These are phyloP conservation scores for Shinisaurus crocodilurus DNA, from an alignment of 2,113 vertebrate genomes.

Conservation along the genomic window DNA sequence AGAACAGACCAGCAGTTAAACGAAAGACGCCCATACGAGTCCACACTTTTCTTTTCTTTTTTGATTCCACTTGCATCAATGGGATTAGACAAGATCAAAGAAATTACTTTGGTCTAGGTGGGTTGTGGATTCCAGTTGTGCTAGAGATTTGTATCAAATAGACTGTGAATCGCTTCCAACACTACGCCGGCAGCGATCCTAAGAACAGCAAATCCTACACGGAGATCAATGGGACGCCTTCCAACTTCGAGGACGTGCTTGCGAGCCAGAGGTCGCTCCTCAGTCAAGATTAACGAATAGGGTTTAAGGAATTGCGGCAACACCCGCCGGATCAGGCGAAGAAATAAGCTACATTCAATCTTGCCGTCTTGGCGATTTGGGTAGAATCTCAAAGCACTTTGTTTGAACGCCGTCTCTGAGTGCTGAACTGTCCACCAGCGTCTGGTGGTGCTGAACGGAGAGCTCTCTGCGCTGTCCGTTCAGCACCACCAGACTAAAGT, in stretches of 20 bases:
- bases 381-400: background rate
- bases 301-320: too few species aligned
- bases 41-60: background rate
- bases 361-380: too few species aligned
- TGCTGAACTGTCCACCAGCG: too few species aligned
- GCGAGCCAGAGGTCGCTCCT: background rate
- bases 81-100: background rate
- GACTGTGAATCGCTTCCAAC: too few species aligned
- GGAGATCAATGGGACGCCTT: background rate
- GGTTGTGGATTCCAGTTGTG: background rate
- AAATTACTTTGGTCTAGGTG: background rate
- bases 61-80: too few species aligned
- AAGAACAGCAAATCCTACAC: background rate
- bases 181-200: background rate
- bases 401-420: fast-evolving
- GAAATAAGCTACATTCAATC: background rate
- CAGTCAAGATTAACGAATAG: background rate
- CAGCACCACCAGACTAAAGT: too few species aligned
- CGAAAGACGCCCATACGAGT: background rate
- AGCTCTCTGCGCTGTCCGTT: background rate
- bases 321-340: background rate
- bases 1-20: background rate
- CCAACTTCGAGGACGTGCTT: too few species aligned
- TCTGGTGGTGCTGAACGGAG: slow-evolving; percentile 23
- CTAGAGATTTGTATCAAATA: background rate